These are phyloP conservation scores for Siniperca knerii DNA, from an alignment of 2,113 vertebrate genomes.

Conservation along the genomic window DNA sequence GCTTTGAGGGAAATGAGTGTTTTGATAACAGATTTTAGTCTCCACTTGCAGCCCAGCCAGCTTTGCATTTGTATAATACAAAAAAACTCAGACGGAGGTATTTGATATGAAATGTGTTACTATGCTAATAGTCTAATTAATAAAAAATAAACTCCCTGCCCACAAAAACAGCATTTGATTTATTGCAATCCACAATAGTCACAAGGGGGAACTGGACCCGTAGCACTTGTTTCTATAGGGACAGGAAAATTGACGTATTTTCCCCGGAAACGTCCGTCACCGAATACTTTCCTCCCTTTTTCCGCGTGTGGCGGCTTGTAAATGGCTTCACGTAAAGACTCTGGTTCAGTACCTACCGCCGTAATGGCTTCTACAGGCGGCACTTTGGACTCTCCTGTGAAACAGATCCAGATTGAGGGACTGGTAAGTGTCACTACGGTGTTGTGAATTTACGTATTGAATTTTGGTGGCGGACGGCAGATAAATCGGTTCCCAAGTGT, in stretches of 20 bases:
- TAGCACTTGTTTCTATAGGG: conserved; percentile 64
- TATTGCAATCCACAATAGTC: too few relatives aligned
- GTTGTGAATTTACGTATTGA: rapidly evolving
- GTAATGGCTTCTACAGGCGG: conserved; percentile 51
- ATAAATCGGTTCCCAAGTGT: background rate
- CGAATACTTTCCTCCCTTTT: conserved; percentile 28
- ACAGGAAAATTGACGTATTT: background rate
- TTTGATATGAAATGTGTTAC: background rate
- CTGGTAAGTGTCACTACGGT: conserved; percentile 68
- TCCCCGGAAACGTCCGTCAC: conserved; percentile 73
- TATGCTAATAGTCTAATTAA: background rate
- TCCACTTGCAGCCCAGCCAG: background rate
- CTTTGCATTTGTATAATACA: background rate
- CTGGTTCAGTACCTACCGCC: background rate
- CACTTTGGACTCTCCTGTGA: conserved; percentile 80
- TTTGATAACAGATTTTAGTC: background rate
- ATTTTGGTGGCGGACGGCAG: rapidly evolving
- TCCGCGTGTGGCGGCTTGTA: conserved; percentile 55
- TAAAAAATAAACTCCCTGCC: background rate
- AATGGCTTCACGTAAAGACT: conserved; percentile 73
- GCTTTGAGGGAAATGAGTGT: background rate
- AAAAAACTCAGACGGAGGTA: too few relatives aligned
- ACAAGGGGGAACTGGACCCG: rapidly evolving
- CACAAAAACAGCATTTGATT: background rate
- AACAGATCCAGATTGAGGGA: conserved; percentile 83